phyloP scores from a whole-genome alignment of 1,140 invertebrate genomes.

The Adelges cooleyi region DNA sequence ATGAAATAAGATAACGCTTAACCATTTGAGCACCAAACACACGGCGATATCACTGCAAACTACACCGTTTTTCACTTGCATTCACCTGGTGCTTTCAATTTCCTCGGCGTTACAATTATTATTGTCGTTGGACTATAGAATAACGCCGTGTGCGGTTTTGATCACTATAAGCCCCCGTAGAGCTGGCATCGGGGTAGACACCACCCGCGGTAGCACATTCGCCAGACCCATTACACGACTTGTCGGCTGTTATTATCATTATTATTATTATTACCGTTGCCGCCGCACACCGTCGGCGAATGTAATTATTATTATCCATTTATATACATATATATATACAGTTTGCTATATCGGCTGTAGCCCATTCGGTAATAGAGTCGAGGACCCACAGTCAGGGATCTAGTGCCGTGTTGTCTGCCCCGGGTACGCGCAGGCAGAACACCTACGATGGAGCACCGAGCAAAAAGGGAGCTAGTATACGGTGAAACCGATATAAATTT shows the following conservation, averaged over 20 bases:
- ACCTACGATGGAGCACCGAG: not conserved
- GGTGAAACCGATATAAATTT: slow-evolving; percentile 1
- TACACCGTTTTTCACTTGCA: too few species aligned
- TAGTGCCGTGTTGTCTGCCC: not conserved
- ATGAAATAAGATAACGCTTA: too few species aligned
- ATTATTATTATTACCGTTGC: slow-evolving; percentile 9
- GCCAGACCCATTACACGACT: slow-evolving; percentile 1
- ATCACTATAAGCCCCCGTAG: not conserved
- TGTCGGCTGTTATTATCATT: not conserved
- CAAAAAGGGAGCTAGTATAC: not conserved
- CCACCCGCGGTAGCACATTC: not conserved
- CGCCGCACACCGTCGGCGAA: too few species aligned
- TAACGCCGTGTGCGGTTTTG: not conserved
- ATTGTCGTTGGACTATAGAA: too few species aligned
- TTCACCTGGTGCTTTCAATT: too few species aligned
- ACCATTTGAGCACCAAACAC: too few species aligned
- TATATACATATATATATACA: too few species aligned
- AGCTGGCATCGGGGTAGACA: too few species aligned
- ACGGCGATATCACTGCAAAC: too few species aligned
- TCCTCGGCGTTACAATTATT: too few species aligned
- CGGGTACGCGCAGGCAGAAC: not conserved
- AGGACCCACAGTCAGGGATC: not conserved
- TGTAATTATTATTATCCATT: too few species aligned
- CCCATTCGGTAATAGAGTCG: slow-evolving; percentile 3
- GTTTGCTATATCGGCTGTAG: too few species aligned